These are phyloP conservation scores for Ammodramus savannarum DNA, from an alignment of 2,113 vertebrate species.

Conservation along the genomic window DNA sequence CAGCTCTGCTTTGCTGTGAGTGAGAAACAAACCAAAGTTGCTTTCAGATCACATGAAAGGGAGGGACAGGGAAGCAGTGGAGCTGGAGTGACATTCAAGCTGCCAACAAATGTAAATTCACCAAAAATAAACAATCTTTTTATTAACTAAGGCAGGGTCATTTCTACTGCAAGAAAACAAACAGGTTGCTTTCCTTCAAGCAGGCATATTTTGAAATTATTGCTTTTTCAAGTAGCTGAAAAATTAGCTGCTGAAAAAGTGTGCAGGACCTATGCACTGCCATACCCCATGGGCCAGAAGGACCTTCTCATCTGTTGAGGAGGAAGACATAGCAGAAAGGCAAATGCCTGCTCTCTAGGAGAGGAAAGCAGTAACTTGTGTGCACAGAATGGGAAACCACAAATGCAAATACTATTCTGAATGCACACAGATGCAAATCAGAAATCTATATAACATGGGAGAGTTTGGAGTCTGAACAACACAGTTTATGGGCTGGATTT, in stretches of 20 bases:
- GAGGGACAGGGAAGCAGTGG: constrained; percentile 11
- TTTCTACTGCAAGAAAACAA: constrained; percentile 30
- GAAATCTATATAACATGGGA: not conserved
- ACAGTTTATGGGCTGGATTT: not conserved
- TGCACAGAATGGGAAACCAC: not conserved
- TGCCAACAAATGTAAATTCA: constrained; percentile 46
- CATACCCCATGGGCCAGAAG: not conserved
- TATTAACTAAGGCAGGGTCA: not conserved
- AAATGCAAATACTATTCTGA: not conserved
- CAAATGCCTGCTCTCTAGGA: not conserved
- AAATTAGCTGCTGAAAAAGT: not conserved
- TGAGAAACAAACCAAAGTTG: constrained; percentile 68
- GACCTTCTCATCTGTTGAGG: not conserved
- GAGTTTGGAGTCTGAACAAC: not conserved
- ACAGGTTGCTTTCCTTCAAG: not conserved
- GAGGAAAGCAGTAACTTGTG: not conserved
- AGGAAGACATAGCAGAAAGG: not conserved
- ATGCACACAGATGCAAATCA: not conserved
- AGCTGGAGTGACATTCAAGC: constrained; percentile 47
- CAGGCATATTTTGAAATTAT: not conserved
- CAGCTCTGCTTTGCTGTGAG: constrained; percentile 71
- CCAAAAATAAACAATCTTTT: constrained; percentile 53
- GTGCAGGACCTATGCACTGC: not conserved
- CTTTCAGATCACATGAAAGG: constrained; percentile 59
- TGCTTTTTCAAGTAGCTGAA: not conserved